Conservation (phyloP, 2,888 invertebrate species). For the Drosophila recens region DNA sequence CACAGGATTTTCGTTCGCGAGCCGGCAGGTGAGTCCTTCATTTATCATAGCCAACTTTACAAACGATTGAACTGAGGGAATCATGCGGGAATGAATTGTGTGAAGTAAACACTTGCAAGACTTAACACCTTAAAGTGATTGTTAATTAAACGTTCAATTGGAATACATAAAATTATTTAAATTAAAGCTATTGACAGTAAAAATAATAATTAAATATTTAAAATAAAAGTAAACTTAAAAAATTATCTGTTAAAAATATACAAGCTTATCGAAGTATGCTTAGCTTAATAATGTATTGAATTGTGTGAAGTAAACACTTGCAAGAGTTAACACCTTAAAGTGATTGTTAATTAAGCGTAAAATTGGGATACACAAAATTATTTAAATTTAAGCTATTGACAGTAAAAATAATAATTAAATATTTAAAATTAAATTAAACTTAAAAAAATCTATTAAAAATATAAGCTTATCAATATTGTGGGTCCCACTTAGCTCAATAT, state of each 20-base stretch:
- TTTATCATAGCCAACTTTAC: conserved; percentile 30
- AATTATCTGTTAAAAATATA: too few species aligned
- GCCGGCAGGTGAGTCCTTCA: conserved; percentile 75
- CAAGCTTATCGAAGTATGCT: too few species aligned
- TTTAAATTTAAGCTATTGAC: background rate
- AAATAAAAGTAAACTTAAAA: too few species aligned
- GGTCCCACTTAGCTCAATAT: too few species aligned
- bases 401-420: background rate
- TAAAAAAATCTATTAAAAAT: too few species aligned
- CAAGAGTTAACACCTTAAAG: background rate
- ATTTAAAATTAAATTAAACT: background rate
- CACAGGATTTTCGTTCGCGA: conserved; percentile 84
- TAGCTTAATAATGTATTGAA: background rate
- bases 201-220: background rate
- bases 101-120: background rate
- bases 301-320: background rate
- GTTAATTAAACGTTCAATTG: background rate
- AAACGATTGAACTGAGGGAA: background rate
- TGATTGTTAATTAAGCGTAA: background rate
- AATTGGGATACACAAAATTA: background rate
- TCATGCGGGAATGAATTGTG: background rate
- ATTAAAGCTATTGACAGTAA: background rate
- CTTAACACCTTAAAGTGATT: background rate
- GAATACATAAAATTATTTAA: background rate
- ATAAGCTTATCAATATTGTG: too few species aligned